Evolutionary conservation across 2,113 vertebrate species (phyloP), one percentile per base, ranked within the genome.

Genomic region (Furnarius figulus): DNA sequence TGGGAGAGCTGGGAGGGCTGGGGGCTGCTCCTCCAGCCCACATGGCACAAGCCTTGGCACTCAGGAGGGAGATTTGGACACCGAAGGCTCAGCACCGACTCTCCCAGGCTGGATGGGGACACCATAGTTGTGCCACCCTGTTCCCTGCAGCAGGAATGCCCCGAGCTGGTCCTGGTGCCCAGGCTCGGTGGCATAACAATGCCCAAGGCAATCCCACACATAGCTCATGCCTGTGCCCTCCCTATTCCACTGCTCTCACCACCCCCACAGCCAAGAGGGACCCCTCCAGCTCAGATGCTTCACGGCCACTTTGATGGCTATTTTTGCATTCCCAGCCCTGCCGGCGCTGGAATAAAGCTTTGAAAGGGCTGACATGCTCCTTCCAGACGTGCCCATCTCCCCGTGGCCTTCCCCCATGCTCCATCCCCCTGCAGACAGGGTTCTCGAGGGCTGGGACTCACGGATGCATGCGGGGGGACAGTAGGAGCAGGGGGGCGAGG

Each of bases 171-270:
- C 33, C 87, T 23, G 47, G 33, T 61, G 63, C 53, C 67, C 9
- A 6, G 65, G 53, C 49, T 89, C 2, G 0, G 46, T n/a, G 55
- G 17, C 33, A 10, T 73, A 47, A 73, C 44, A 42, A 16, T 4
- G 4, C 28, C n/a, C 37, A 35, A 44, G 39, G 79, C 33, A 61
- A 44, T 63, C 42, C 47, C 63, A 74, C 49, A 70, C 3, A 8
- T 1, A 0, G 52, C 75, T 42, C 56, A 9, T 3, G 30, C 25
- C 56, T 50, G 12, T 6, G 2, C 10, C 1, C 5, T 27, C 58
- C 47, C 5, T 5, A 2, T 1, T 0, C 44, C 15, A 7, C 18
- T 22, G 22, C 24, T 89, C 49, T 55, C 10, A 1, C 23, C 15
- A 4, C 31, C 46, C n/a, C 28, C n/a, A 3, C 40, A 78, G 74